phyloP scores from a whole-genome alignment of 2,113 vertebrate genomes.

The Eupsittula cactorum region DNA sequence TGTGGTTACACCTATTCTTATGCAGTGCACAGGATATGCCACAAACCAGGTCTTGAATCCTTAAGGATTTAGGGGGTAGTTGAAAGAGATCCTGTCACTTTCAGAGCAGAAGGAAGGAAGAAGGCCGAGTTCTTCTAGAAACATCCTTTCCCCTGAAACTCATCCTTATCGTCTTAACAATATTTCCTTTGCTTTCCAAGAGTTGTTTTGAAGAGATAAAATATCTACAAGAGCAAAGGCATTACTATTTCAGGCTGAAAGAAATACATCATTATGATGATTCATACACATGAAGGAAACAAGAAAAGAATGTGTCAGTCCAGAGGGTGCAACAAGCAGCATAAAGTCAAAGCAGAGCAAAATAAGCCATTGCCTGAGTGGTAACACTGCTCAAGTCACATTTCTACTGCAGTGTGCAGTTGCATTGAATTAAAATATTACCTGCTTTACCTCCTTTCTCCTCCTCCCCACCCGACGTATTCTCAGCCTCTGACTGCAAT shows the following conservation, averaged over 20 bases:
- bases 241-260: slow-evolving; percentile 10
- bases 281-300: neutral
- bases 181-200: slow-evolving; percentile 53
- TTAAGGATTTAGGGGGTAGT: neutral
- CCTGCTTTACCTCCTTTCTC: neutral
- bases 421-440: neutral
- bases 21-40: neutral
- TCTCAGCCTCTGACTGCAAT: neutral
- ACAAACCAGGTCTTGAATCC: neutral
- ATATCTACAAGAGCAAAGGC: neutral
- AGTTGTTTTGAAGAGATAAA: slow-evolving; percentile 41
- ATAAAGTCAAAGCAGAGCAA: neutral
- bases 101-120: slow-evolving; percentile 42
- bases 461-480: neutral
- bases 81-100: slow-evolving; percentile 1
- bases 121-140: neutral
- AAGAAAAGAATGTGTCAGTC: neutral
- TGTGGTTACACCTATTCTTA: neutral
- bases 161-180: neutral
- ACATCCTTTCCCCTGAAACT: slow-evolving; percentile 21
- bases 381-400: neutral
- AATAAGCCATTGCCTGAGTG: neutral
- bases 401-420: neutral
- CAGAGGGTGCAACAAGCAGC: neutral
- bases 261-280: neutral